These are phyloP conservation scores for Myotis daubentonii DNA, from an alignment of 2,797 vertebrate genomes.

Conservation along the genomic window DNA sequence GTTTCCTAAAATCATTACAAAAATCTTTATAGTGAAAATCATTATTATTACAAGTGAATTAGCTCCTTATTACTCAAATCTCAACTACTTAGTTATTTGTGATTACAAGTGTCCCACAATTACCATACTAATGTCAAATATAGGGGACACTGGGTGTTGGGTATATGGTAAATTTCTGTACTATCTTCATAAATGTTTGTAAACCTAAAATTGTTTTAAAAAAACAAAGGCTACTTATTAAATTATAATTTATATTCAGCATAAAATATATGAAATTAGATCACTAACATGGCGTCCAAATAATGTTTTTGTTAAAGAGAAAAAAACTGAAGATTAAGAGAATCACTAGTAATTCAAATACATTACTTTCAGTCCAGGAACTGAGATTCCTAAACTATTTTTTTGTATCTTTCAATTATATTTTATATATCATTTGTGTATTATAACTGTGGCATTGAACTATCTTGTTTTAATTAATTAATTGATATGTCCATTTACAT, in stretches of 20 bases:
- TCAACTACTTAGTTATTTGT: background rate
- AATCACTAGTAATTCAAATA: background rate
- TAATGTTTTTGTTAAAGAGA: background rate
- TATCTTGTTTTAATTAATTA: background rate
- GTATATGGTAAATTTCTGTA: background rate
- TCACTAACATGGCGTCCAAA: background rate
- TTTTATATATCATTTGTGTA: background rate
- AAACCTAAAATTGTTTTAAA: background rate
- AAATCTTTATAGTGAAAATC: background rate
- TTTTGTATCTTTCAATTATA: background rate
- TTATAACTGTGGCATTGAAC: background rate
- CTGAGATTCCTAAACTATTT: background rate
- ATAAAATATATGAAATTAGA: conserved; percentile 11
- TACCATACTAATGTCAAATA: background rate
- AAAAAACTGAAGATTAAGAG: background rate
- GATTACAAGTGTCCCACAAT: background rate
- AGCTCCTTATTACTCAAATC: background rate
- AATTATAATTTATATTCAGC: background rate
- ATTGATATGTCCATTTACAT: background rate
- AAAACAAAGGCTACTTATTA: background rate
- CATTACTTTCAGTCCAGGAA: background rate
- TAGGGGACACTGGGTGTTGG: background rate
- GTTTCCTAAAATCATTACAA: background rate
- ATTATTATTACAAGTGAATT: background rate
- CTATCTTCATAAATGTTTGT: background rate